Evolutionary conservation across 2,888 invertebrate species (phyloP).

Genomic region (Malthinus seriepunctatus): DNA sequence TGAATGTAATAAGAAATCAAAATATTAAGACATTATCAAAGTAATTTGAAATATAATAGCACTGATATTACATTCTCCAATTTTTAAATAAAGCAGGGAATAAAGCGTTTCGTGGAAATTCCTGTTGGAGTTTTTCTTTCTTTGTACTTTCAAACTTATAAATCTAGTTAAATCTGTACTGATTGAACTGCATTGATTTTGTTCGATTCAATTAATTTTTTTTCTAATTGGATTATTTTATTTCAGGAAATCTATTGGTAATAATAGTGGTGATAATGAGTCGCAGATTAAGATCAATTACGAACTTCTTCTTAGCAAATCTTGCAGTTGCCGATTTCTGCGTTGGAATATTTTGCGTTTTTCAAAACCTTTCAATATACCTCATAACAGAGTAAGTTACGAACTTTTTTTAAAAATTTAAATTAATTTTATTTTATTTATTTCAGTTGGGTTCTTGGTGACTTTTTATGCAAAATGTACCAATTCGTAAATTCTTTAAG

Average conservation of each 20-base stretch:
- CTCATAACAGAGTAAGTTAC: constrained; percentile 72
- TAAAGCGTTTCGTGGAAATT: too few species aligned
- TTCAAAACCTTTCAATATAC: constrained; percentile 85
- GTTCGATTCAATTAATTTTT: too few species aligned
- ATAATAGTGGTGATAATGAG: constrained; percentile 84
- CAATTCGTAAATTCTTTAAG: constrained; percentile 87
- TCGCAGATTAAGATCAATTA: constrained; percentile 80
- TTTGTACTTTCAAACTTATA: too few species aligned
- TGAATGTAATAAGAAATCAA: too few species aligned
- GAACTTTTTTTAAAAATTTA: neutral
- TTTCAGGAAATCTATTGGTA: constrained; percentile 84
- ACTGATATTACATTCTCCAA: too few species aligned
- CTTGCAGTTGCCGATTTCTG: constrained; percentile 89
- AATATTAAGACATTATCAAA: too few species aligned
- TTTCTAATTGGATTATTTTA: constrained; percentile 18
- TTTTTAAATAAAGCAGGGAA: too few species aligned
- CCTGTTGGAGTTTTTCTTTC: too few species aligned
- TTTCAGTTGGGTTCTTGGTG: constrained; percentile 80
- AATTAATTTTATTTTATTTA: constrained; percentile 25
- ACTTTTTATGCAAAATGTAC: constrained; percentile 88
- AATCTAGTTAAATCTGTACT: too few species aligned
- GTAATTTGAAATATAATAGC: too few species aligned
- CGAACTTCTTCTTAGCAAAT: constrained; percentile 91
- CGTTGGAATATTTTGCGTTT: constrained; percentile 90
- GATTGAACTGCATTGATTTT: too few species aligned